A percentile compares a stretch with the other conserved stretches of the same genome.
These are phyloP conservation scores for Clitarchus hookeri DNA, from an alignment of 2,888 invertebrate species.

Conservation along the genomic window DNA sequence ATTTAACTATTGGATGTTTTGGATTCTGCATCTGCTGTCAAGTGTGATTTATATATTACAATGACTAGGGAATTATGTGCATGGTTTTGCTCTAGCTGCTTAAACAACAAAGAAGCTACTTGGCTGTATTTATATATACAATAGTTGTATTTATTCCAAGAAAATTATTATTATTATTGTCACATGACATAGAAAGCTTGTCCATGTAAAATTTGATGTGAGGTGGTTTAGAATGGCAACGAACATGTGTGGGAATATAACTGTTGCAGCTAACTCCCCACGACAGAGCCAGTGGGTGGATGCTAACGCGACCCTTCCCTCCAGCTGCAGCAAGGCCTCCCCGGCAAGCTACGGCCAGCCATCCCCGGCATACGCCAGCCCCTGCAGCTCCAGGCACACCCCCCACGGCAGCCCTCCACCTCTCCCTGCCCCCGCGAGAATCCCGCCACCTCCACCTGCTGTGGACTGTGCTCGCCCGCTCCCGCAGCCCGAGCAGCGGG, in stretches of 20 bases:
- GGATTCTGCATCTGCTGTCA: no score
- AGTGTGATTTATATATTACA: no score
- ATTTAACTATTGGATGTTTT: no score
- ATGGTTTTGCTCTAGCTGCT: no score
- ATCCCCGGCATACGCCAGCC: slow-evolving; percentile 56
- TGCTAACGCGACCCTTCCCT: slow-evolving; percentile 57
- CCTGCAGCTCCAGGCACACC: slow-evolving; percentile 56
- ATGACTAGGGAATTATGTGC: no score
- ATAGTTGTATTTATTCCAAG: no score
- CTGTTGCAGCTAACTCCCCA: slow-evolving; percentile 50
- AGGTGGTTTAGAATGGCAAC: no score
- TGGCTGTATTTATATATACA: no score
- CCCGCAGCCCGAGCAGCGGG: slow-evolving; percentile 45
- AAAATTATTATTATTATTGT: no score
- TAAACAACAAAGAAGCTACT: no score
- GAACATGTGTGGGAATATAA: background rate
- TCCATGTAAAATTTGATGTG: no score
- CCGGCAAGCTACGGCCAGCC: slow-evolving; percentile 61
- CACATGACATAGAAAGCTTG: no score
- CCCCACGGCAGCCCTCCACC: slow-evolving; percentile 58
- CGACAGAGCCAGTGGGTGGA: slow-evolving; percentile 48
- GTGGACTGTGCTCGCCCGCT: background rate
- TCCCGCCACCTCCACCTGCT: slow-evolving; percentile 45
- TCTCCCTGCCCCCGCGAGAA: slow-evolving; percentile 57
- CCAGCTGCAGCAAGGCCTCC: slow-evolving; percentile 58